Percentiles rank a stretch among this genome's conserved stretches.
These are phyloP conservation scores for Coremacera marginata DNA, from an alignment of 2,888 invertebrate species.

Conservation along the genomic window DNA sequence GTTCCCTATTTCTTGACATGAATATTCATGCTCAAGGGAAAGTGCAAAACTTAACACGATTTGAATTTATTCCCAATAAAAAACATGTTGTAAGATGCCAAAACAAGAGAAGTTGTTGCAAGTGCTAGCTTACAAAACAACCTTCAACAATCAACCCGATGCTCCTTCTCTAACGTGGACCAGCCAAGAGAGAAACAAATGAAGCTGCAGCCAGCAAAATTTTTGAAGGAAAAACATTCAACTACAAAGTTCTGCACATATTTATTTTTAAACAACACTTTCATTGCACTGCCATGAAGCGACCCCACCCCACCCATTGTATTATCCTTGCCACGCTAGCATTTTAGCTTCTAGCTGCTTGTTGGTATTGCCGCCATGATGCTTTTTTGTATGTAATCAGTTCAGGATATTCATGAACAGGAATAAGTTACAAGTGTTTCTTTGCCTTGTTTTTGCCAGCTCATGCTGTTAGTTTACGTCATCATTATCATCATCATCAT, in stretches of 20 bases:
- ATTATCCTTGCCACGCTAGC: neutral
- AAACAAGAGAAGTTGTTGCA: neutral
- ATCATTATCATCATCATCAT: neutral
- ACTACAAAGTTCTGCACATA: neutral
- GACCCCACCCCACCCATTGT: neutral
- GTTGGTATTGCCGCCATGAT: neutral
- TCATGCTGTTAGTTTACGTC: conserved; percentile 12
- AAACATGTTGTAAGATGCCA: conserved; percentile 11
- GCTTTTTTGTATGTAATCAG: conserved; percentile 16
- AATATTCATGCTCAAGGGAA: neutral
- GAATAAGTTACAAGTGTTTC: conserved; percentile 9
- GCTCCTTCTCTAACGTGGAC: too few relatives aligned
- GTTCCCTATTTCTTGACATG: neutral
- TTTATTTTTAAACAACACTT: neutral
- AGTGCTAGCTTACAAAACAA: too few relatives aligned
- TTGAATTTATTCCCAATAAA: conserved; percentile 11
- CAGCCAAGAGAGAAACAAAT: neutral
- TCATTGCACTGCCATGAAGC: too few relatives aligned
- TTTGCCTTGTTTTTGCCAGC: conserved; percentile 10
- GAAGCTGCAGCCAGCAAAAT: neutral
- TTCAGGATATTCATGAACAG: conserved; percentile 20
- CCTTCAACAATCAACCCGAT: too few relatives aligned
- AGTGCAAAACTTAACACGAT: neutral
- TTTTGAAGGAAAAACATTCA: neutral
- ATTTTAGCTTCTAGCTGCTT: neutral